Percentiles rank a stretch among this genome's conserved stretches.
These are phyloP conservation scores for Orthosia incerta DNA, from an alignment of 2,888 invertebrate species.

Conservation along the genomic window DNA sequence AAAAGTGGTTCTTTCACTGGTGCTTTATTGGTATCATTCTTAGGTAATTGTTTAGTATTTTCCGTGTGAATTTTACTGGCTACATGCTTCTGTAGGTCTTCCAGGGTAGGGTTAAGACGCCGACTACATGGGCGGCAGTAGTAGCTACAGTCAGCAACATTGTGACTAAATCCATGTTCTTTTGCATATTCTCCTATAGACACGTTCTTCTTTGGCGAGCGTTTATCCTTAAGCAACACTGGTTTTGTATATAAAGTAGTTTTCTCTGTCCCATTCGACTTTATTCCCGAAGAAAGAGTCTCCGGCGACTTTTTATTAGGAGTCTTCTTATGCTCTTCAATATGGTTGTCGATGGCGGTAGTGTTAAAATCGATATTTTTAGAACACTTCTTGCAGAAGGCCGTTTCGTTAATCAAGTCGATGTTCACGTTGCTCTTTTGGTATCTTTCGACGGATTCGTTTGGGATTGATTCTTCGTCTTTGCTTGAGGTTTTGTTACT, in stretches of 20 bases:
- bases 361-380: constrained; percentile 41
- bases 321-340: constrained; percentile 35
- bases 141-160: constrained; percentile 44
- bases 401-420: constrained; percentile 45
- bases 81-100: constrained; percentile 36
- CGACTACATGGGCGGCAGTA: constrained; percentile 43
- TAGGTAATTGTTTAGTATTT: constrained; percentile 11
- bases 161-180: constrained; percentile 37
- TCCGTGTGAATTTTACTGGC: constrained; percentile 34
- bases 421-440: constrained; percentile 45
- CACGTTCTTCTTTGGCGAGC: too few species aligned
- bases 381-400: constrained; percentile 49
- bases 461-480: constrained; percentile 3
- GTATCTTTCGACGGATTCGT: constrained; percentile 35
- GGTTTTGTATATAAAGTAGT: constrained; percentile 48
- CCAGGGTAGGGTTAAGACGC: constrained; percentile 25
- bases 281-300: constrained; percentile 31
- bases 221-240: constrained; percentile 24
- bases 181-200: constrained; percentile 32
- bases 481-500: not conserved
- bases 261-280: constrained; percentile 27
- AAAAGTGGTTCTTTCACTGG: constrained; percentile 5
- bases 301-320: constrained; percentile 5
- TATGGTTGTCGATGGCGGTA: constrained; percentile 42
- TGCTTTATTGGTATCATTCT: not conserved